Evolutionary conservation across 1,140 invertebrate genomes (phyloP), one percentile per base, ranked within the genome.

Genomic region (Diachasmimorpha longicaudata): DNA sequence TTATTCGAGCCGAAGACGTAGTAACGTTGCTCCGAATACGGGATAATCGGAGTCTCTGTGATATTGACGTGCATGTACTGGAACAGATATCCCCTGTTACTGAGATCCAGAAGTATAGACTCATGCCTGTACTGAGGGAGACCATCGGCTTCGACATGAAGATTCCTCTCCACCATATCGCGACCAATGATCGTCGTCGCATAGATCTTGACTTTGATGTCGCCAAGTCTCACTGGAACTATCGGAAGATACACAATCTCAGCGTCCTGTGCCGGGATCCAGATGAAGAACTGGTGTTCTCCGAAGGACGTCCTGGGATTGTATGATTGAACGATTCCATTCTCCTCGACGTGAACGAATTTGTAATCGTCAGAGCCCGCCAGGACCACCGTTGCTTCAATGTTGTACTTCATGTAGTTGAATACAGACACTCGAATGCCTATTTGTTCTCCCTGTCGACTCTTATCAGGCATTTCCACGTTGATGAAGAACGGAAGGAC

Each of bases 1-100:
- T 91, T 92, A 82, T 97, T 97, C 0, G 97, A 99, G 0, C 96
- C 97, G 83, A 94, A 97, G n/a, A 99, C 94, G 85, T 97, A 99
- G 85, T 97, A 96, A 79, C 97, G 93, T 80, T 96, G 93, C 79
- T 95, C 92, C 76, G 96, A 93, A 81, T 98, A 97, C 0, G 97
- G 95, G 72, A 97, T 96, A 72, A 96, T 92, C 0, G 96, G 97
- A 0, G 94, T 95, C 84, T 97, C 95, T 0, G 97, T 98, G 4
- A 98, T 93, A 84, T 97, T 97, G 0, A 99, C 95, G 87, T 99
- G 96, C 91, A 99, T 93, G 84, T 98, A 97, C 81, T 98, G 97
- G 85, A 98, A 94, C 3, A 97, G 93, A 83, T 96, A 97, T 8
- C 96, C 96, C 13, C 96, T 93, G 85, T 95, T 98, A 72, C 96